Base-by-base conservation (phyloP, 2,888 invertebrate genomes). In the Sericinus montela region DNA sequence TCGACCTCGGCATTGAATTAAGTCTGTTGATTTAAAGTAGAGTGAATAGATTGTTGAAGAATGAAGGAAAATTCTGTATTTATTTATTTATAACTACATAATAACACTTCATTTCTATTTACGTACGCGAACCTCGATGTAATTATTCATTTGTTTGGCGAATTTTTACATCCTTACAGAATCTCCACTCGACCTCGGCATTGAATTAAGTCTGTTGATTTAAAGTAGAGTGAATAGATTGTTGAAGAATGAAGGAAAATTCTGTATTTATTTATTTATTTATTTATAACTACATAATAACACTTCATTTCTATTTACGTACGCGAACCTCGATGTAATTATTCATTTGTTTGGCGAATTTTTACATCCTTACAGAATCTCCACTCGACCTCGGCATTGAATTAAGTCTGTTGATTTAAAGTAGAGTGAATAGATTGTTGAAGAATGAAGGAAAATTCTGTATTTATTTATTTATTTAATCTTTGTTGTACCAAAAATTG, bases 311-410 rank as follows among this genome's bases (percentile, higher is more conserved):
- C 4, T 10, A 11, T 11, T 1, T 0, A 44, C 19, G n/a, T n/a
- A n/a, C n/a, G n/a, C n/a, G n/a, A n/a, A n/a, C 8, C 36, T 36
- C 15, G 10, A 28, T 13, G 36, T 44, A 36, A 29, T 16, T 28
- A 44, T 15, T 1, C 3, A 36, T 16, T n/a, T 44, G 38, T 36
- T 35, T 16, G 36, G 44, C 44, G 36, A 44, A 36, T 44, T 44
- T 44, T 44, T 44, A 36, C 5, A 13, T 6, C 19, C 23, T 11
- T 28, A 13, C 29, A 14, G 10, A 13, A 36, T 36, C 28, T 28
- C 11, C 15, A 10, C 23, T 11, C 10, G 36, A 44, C 44, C 44
- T 44, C 44, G 44, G 3, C 5, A 15, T n/a, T 15, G 5, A 28
- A 28, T 44, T 36, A 16, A 28, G 36, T 16, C 4, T 35, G 34